Conservation (phyloP, 2,888 invertebrate species). For the Serrognathus titanus region DNA sequence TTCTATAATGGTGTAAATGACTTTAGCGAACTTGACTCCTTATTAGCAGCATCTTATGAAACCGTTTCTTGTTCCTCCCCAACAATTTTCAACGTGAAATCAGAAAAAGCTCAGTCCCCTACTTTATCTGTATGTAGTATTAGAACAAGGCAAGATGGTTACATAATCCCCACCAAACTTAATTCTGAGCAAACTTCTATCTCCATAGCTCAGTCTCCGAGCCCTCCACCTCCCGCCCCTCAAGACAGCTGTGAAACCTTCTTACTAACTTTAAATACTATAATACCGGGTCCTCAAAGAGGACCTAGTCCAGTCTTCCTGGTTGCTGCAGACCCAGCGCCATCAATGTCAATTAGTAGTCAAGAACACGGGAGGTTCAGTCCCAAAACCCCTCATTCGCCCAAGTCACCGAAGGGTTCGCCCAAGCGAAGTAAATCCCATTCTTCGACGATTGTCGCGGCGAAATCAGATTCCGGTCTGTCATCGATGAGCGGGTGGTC, state of each 20-base stretch:
- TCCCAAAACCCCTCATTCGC: slow-evolving; percentile 62
- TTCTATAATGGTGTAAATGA: slow-evolving; percentile 48
- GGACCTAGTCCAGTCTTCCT: slow-evolving; percentile 49
- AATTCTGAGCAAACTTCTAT: slow-evolving; percentile 20
- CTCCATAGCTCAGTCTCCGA: slow-evolving; percentile 52
- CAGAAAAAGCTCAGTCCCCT: slow-evolving; percentile 60
- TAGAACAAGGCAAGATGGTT: slow-evolving; percentile 63
- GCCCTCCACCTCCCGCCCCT: slow-evolving; percentile 81
- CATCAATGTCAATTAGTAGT: slow-evolving; percentile 42
- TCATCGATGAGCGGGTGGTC: slow-evolving; percentile 87
- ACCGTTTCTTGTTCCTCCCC: slow-evolving; percentile 53
- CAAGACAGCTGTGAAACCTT: slow-evolving; percentile 59
- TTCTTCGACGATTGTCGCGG: slow-evolving; percentile 63
- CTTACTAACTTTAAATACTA: slow-evolving; percentile 43
- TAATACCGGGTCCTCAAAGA: slow-evolving; percentile 32
- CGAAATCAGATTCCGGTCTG: slow-evolving; percentile 82
- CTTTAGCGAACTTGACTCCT: slow-evolving; percentile 49
- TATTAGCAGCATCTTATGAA: slow-evolving; percentile 53
- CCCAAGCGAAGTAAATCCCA: slow-evolving; percentile 64
- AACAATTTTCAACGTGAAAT: slow-evolving; percentile 51
- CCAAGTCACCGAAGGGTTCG: slow-evolving; percentile 69
- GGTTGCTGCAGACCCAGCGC: slow-evolving; percentile 40
- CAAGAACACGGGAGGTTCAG: slow-evolving; percentile 55
- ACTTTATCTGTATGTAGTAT: slow-evolving; percentile 61
- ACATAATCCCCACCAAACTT: slow-evolving; percentile 43